Conservation (phyloP, 2,888 invertebrate species). For the Tiliacea citrago region DNA sequence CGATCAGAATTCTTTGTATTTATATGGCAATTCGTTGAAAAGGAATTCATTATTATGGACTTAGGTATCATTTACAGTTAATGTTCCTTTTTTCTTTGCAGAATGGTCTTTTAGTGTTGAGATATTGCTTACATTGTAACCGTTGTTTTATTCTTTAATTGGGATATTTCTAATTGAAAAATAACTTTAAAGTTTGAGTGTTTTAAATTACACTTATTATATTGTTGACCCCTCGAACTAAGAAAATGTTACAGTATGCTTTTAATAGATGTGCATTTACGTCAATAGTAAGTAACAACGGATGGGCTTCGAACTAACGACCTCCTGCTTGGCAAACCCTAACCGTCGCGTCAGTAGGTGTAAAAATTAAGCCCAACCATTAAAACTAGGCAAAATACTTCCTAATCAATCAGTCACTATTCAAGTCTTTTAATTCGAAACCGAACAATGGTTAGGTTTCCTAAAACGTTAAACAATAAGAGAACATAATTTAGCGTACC, state of each 20-base stretch:
- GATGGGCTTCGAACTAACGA: neutral
- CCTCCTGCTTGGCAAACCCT: neutral
- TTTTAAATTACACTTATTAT: neutral
- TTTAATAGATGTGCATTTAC: too few relatives aligned
- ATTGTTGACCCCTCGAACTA: neutral
- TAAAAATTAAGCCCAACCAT: neutral
- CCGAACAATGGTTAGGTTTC: constrained; percentile 41
- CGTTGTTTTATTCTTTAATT: neutral
- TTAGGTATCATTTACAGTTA: neutral
- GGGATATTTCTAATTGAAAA: neutral
- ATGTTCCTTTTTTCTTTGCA: neutral
- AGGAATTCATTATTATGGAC: constrained; percentile 4
- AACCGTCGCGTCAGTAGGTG: neutral
- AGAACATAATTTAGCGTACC: constrained; percentile 34
- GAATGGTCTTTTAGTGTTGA: neutral
- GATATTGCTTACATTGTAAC: neutral
- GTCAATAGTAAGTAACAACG: too few relatives aligned
- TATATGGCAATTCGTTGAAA: constrained; percentile 17
- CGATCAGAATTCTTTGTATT: constrained; percentile 16
- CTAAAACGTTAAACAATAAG: constrained; percentile 25
- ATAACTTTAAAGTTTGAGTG: neutral
- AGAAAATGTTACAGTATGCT: too few relatives aligned
- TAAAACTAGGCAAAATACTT: constrained; percentile 19
- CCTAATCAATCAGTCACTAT: constrained; percentile 38
- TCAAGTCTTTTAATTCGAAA: constrained; percentile 34